Conservation (phyloP, 2,888 invertebrate genomes). For the Trichogramma evanescens region DNA sequence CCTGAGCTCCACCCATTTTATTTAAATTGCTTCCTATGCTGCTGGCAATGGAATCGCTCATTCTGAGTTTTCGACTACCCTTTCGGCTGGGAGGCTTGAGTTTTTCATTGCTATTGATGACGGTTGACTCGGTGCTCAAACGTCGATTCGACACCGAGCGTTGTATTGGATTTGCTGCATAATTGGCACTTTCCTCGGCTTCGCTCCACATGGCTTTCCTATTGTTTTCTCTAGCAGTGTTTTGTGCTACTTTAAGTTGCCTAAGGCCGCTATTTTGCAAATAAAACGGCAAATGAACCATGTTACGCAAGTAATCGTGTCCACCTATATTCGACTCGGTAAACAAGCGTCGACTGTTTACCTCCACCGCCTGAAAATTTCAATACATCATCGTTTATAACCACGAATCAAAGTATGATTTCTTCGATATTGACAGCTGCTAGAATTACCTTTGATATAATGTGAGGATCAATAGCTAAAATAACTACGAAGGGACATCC, state of each 20-base stretch:
- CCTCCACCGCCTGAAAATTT: conserved; percentile 68
- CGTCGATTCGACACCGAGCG: conserved; percentile 64
- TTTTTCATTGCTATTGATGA: conserved; percentile 78
- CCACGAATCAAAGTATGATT: not conserved
- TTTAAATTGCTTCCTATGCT: conserved; percentile 85
- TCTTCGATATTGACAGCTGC: not conserved
- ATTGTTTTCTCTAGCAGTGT: conserved; percentile 56
- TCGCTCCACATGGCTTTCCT: conserved; percentile 46
- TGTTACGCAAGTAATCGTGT: conserved; percentile 87
- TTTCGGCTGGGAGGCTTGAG: conserved; percentile 55
- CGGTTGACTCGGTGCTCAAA: conserved; percentile 68
- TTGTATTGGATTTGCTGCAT: conserved; percentile 47
- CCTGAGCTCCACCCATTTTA: conserved; percentile 67
- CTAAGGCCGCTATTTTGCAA: conserved; percentile 92
- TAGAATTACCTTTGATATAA: conserved; percentile 79
- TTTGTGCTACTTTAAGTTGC: conserved; percentile 80
- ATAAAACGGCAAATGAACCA: conserved; percentile 97
- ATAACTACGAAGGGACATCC: conserved; percentile 93
- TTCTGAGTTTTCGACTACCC: conserved; percentile 66
- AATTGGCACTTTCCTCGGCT: conserved; percentile 52
- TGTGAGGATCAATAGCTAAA: conserved; percentile 96
- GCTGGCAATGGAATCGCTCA: conserved; percentile 85
- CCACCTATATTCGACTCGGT: conserved; percentile 91
- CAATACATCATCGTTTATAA: not conserved
- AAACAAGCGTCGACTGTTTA: conserved; percentile 78